phyloP scores from a whole-genome alignment of 2,113 vertebrate genomes.

The Xenopus tropicalis region UCB_Xtro_10.0 CM004444.2:164968001-164968500 shows the following conservation, averaged over 20 bases:
- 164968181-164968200: constrained; percentile 70
- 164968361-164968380: neutral
- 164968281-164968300: constrained; percentile 4
- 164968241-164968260: constrained; percentile 18
- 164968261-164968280: neutral
- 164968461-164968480: no score
- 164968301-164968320: constrained; percentile 6
- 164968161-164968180: constrained; percentile 67
- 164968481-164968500: no score
- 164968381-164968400: neutral
- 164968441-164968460: no score
- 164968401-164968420: neutral
- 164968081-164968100: neutral
- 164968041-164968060: constrained; percentile 74
- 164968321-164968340: constrained; percentile 8
- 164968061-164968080: constrained; percentile 64
- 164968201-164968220: constrained; percentile 52
- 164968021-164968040: constrained; percentile 83
- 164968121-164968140: constrained; percentile 51
- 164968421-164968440: no score
- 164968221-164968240: constrained; percentile 72
- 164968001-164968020: constrained; percentile 77
- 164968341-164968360: constrained; percentile 5
- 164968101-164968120: constrained; percentile 45
- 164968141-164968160: constrained; percentile 56